Conservation (phyloP, 2,797 vertebrate species). For the Mionectes olivaceus region DNA sequence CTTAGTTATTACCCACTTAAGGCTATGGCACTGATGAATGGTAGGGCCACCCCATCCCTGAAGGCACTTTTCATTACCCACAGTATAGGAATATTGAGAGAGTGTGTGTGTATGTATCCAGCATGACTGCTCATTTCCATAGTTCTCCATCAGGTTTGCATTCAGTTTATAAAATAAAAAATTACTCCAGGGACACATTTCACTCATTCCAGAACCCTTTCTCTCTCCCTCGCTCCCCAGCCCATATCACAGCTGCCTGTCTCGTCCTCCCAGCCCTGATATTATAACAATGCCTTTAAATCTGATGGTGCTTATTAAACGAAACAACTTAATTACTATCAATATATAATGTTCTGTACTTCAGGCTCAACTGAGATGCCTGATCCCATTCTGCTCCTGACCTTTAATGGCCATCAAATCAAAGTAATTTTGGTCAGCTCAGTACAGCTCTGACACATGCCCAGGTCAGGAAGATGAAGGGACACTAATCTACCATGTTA, state of each 20-base stretch:
- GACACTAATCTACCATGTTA: slow-evolving; percentile 65
- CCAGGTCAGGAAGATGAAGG: slow-evolving; percentile 79
- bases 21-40: slow-evolving; percentile 75
- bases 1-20: slow-evolving; percentile 79
- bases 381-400: slow-evolving; percentile 77
- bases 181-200: slow-evolving; percentile 65
- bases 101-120: slow-evolving; percentile 54
- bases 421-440: slow-evolving; percentile 76
- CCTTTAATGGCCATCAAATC: slow-evolving; percentile 79
- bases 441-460: slow-evolving; percentile 69
- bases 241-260: not conserved
- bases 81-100: slow-evolving; percentile 66
- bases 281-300: slow-evolving; percentile 69
- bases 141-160: slow-evolving; percentile 70
- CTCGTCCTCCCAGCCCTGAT: slow-evolving; percentile 12
- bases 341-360: slow-evolving; percentile 75
- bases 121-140: slow-evolving; percentile 73
- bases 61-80: slow-evolving; percentile 77
- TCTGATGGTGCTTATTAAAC: slow-evolving; percentile 76
- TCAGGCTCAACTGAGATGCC: slow-evolving; percentile 53
- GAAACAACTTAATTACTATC: slow-evolving; percentile 79
- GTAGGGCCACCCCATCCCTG: slow-evolving; percentile 74
- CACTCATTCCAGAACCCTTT: slow-evolving; percentile 68
- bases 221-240: not conserved
- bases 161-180: slow-evolving; percentile 74